phyloP scores from a whole-genome alignment of 1,140 invertebrate genomes.

The Ganaspis sp. region DNA sequence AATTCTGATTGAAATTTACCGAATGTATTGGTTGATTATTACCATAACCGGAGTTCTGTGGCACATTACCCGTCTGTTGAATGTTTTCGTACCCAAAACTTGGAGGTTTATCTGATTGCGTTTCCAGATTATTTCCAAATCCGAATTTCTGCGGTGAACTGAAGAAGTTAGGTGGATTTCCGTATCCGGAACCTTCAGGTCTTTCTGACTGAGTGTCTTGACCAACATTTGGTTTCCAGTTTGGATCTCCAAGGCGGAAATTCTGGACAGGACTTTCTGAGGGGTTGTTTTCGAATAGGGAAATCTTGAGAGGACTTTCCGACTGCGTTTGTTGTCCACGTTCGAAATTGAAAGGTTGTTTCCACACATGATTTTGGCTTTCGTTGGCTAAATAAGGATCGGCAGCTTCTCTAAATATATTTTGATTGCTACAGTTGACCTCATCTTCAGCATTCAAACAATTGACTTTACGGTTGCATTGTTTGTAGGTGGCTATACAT shows the following conservation, averaged over 20 bases:
- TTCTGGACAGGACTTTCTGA: no score
- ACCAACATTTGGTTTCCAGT: no score
- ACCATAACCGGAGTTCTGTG: not conserved
- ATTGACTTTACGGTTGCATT: constrained; percentile 84
- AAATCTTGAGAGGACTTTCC: not conserved
- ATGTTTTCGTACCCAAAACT: no score
- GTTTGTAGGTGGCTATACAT: constrained; percentile 80
- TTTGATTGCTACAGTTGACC: constrained; percentile 75
- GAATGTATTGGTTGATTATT: not conserved
- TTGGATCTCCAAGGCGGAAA: no score
- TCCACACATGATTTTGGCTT: not conserved
- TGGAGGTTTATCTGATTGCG: no score
- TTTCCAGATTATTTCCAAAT: no score
- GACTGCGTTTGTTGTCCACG: not conserved
- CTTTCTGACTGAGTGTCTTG: no score
- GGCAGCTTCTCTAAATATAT: not conserved
- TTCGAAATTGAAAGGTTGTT: not conserved
- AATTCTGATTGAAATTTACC: not conserved
- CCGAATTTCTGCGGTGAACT: no score
- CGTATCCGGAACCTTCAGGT: no score
- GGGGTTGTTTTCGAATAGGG: not conserved
- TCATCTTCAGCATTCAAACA: constrained; percentile 88
- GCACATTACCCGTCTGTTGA: not conserved
- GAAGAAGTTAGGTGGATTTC: no score
- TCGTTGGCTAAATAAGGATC: not conserved